phyloP scores from a whole-genome alignment of 2,888 invertebrate genomes.

The Tromatobia lineatoria region DNA sequence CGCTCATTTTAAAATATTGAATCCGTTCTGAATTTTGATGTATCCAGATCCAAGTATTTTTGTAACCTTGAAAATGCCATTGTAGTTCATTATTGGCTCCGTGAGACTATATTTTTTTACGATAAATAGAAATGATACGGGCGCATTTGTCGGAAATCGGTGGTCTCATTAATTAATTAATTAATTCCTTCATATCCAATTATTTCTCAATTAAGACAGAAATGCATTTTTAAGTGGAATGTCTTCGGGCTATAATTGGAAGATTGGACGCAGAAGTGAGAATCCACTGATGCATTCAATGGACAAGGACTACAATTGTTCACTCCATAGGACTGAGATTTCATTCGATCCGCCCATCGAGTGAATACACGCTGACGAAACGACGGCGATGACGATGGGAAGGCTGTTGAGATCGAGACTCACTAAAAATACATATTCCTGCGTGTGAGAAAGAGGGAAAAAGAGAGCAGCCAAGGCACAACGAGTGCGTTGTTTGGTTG shows the following conservation, averaged over 20 bases:
- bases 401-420: constrained; percentile 16
- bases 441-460: constrained; percentile 39
- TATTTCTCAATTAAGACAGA: constrained; percentile 1
- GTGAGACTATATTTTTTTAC: too few species aligned
- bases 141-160: too few species aligned
- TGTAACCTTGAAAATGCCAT: too few species aligned
- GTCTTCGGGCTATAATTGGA: neutral
- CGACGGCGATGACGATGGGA: constrained; percentile 10
- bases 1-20: too few species aligned
- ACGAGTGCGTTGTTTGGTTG: constrained; percentile 59
- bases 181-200: neutral
- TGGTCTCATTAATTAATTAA: neutral
- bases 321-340: constrained; percentile 7
- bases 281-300: neutral
- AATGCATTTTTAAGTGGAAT: neutral
- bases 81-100: too few species aligned
- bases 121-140: too few species aligned
- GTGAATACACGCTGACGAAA: constrained; percentile 1
- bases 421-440: constrained; percentile 42
- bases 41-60: too few species aligned
- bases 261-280: neutral
- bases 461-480: constrained; percentile 29
- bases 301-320: constrained; percentile 23
- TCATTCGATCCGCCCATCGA: constrained; percentile 9
- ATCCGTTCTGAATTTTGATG: too few species aligned